Evolutionary conservation across 2,888 invertebrate species (phyloP).

Genomic region (Monochamus alternatus): DNA sequence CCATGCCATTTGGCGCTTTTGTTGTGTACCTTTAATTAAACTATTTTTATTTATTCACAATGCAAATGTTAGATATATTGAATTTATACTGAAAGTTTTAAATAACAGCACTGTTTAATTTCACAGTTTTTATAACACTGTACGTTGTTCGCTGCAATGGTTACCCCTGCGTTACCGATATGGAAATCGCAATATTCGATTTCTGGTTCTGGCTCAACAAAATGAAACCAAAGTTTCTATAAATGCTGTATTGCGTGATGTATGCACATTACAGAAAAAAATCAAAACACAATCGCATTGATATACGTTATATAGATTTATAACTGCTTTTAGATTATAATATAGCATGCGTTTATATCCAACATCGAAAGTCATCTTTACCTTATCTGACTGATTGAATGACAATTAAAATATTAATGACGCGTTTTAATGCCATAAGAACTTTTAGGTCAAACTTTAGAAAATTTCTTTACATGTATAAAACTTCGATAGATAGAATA

Average conservation of each 20-base stretch:
- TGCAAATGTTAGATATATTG: constrained; percentile 22
- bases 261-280: constrained; percentile 44
- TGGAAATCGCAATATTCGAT: constrained; percentile 22
- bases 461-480: neutral
- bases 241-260: constrained; percentile 50
- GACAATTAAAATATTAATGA: neutral
- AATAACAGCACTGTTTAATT: constrained; percentile 26
- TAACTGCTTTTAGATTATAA: constrained; percentile 54
- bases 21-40: constrained; percentile 27
- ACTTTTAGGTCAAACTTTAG: neutral
- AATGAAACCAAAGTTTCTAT: constrained; percentile 42
- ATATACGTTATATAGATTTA: constrained; percentile 44
- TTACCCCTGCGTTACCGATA: constrained; percentile 11
- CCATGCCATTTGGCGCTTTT: constrained; percentile 8
- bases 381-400: no score
- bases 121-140: neutral
- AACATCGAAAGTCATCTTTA: neutral
- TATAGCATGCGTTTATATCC: constrained; percentile 48
- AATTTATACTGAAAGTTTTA: constrained; percentile 23
- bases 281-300: constrained; percentile 44
- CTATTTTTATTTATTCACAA: constrained; percentile 22
- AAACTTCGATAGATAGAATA: no score
- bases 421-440: neutral
- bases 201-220: constrained; percentile 31
- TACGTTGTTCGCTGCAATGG: neutral